Conservation (phyloP, 2,888 invertebrate genomes). For the Aporophyla nigra region DNA sequence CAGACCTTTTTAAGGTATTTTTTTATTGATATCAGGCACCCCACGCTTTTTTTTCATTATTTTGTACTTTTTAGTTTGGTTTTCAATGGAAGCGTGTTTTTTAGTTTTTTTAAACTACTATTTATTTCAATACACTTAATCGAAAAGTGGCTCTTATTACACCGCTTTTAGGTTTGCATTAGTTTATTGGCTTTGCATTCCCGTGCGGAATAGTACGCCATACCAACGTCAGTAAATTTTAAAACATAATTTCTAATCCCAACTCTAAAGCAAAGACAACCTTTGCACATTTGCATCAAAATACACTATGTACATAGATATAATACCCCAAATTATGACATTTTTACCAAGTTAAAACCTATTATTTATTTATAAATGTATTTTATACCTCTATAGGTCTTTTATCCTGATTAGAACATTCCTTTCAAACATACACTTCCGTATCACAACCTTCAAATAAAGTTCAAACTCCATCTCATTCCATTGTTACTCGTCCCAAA, state of each 20-base stretch:
- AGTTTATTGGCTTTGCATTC: neutral
- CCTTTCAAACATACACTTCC: neutral
- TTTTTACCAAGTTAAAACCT: neutral
- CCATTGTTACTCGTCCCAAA: conserved; percentile 25
- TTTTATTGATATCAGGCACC: no score
- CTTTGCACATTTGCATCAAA: neutral
- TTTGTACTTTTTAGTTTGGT: no score
- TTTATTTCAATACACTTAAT: no score
- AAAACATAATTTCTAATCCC: neutral
- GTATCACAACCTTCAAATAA: neutral
- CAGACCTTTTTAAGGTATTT: no score
- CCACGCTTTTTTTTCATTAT: no score
- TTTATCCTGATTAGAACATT: neutral
- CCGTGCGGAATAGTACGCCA: neutral
- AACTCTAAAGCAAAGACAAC: neutral
- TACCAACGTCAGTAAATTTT: neutral
- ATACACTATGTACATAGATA: neutral
- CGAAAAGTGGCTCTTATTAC: neutral
- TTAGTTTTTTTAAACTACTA: no score
- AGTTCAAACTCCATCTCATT: neutral
- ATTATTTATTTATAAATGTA: neutral
- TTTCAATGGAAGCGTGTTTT: no score
- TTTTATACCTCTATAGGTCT: neutral
- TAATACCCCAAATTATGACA: no score
- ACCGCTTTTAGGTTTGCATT: neutral